Base-by-base conservation (phyloP, 1,140 invertebrate species). In the Bombus sylvicola region DNA sequence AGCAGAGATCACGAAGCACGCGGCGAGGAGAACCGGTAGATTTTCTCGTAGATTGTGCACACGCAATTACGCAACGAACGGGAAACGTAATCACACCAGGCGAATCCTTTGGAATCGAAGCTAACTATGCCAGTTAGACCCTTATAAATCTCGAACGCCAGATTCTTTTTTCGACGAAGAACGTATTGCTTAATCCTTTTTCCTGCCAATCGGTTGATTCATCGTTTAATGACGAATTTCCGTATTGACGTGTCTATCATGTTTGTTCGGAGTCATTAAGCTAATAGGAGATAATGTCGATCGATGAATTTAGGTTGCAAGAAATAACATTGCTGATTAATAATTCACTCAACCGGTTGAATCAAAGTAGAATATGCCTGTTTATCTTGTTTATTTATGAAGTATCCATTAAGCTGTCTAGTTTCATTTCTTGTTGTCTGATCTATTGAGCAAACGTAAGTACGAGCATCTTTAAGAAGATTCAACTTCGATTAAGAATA, bases 1-100 rank as follows among this genome's bases (percentile, higher is more conserved):
- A 87, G 89, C 77, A 85, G 76, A 79, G 87, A 86, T 85, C 74
- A 62, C 71, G 47, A 43, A 73, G 89, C 87, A 75, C 73, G 76
- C 87, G 76, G 80, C 79, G 71, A 66, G 84, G 59, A 77, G 75
- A 77, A 77, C 69, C 87, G 83, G 88, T 69, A 90, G 87, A 92
- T 92, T 91, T 89, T 80, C 83, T 83, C 86, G 59, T 77, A 84
- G 91, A 93, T 93, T 92, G 73, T 37, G 72, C 85, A 74, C 89
- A 92, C 88, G 92, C 91, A 92, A 93, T 92, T 92, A 93, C 90
- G 91, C 91, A 93, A 93, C 85, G 31, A 83, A 86, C 69, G 68
- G 73, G 66, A 88, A 73, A 72, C 62, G 81, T 82, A 78, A 89
- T 88, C 72, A 41, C 81, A n/a, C 82, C 37, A 5, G 74, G 34